A percentile compares a stretch with the other conserved stretches of the same genome.
Evolutionary conservation across 92 coral and sea anemone genomes (phyloP).

Genomic region (Meandrina meandrites): DNA sequence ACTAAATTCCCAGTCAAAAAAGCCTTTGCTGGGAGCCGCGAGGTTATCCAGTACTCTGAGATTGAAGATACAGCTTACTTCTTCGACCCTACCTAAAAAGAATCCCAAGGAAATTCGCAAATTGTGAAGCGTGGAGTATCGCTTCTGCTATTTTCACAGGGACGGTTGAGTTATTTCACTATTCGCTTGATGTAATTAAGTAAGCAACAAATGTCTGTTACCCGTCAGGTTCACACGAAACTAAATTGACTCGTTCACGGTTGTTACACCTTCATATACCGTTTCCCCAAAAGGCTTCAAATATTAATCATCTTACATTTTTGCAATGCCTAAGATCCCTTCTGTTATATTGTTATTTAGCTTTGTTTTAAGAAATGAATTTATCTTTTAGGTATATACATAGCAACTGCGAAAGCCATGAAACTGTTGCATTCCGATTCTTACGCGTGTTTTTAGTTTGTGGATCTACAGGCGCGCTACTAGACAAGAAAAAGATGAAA

Average conservation of each 20-base stretch:
- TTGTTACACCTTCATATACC: neutral
- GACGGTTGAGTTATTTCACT: neutral
- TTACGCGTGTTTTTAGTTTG: neutral
- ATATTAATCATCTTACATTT: neutral
- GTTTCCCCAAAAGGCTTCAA: neutral
- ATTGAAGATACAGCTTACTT: too few species aligned
- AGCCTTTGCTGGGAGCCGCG: too few species aligned
- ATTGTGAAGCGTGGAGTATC: neutral
- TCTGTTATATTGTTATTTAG: neutral
- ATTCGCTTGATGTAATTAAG: neutral
- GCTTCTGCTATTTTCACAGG: neutral
- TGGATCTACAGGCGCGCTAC: neutral
- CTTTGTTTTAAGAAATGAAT: neutral
- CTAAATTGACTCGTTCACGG: neutral
- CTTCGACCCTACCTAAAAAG: too few species aligned
- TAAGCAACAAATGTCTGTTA: neutral
- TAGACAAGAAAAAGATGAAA: neutral
- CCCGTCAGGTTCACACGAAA: neutral
- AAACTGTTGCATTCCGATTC: neutral
- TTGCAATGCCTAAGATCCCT: neutral
- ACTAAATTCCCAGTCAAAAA: too few species aligned
- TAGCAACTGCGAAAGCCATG: neutral
- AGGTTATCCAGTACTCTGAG: too few species aligned
- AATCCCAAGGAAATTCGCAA: neutral
- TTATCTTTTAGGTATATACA: neutral